A percentile compares a stretch with the other conserved stretches of the same genome.
These are phyloP conservation scores for Aegotheles bennettii DNA, from an alignment of 2,113 vertebrate genomes.

Conservation along the genomic window DNA sequence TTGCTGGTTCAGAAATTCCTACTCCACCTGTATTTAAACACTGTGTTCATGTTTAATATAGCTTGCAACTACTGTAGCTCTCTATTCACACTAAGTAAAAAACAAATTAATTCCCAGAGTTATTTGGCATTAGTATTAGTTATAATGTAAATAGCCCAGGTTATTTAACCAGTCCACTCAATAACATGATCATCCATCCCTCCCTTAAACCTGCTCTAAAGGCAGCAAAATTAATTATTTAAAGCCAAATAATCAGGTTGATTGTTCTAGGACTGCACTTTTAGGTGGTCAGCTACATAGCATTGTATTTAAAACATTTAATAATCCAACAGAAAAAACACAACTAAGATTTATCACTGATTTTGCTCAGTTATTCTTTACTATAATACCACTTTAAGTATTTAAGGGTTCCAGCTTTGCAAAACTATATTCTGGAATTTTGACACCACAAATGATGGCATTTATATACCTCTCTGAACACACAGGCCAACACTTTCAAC, in stretches of 20 bases:
- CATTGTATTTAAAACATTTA: neutral
- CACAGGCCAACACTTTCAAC: neutral
- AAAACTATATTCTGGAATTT: neutral
- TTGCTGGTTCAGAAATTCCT: neutral
- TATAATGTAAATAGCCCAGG: neutral
- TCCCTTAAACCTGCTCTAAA: neutral
- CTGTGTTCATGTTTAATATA: neutral
- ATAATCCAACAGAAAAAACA: neutral
- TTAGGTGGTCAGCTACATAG: neutral
- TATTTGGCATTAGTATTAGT: neutral
- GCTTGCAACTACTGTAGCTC: neutral
- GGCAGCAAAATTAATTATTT: neutral
- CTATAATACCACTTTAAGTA: neutral
- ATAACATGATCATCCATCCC: neutral
- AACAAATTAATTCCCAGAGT: neutral
- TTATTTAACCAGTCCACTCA: neutral
- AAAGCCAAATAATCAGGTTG: neutral
- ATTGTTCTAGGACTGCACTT: neutral
- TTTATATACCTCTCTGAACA: neutral
- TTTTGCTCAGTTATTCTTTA: neutral
- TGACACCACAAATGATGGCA: neutral
- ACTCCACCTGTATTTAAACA: neutral
- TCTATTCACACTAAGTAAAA: neutral
- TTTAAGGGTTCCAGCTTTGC: neutral
- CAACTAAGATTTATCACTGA: neutral